phyloP scores from a whole-genome alignment of 2,797 vertebrate species.

The Phataginus tricuspis region DNA sequence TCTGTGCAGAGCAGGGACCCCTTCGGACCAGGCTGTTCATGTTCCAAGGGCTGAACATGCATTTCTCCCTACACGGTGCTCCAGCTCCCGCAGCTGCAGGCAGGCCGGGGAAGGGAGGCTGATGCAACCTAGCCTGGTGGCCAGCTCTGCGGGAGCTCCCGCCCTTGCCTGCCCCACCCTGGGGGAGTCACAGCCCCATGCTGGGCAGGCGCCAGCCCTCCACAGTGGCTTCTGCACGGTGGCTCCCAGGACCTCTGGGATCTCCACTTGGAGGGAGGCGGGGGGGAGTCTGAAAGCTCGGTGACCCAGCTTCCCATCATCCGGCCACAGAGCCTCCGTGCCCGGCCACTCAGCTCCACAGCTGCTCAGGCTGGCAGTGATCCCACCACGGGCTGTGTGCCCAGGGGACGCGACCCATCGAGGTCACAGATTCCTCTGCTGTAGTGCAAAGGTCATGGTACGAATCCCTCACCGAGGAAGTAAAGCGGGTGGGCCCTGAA shows the following conservation, averaged over 20 bases:
- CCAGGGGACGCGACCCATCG: background rate
- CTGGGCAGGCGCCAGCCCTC: fast-evolving
- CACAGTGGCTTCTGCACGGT: fast-evolving
- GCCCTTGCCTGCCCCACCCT: fast-evolving
- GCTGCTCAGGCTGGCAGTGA: background rate
- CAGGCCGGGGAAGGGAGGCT: background rate
- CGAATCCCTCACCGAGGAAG: fast-evolving
- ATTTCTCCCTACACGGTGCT: fast-evolving
- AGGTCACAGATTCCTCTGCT: background rate
- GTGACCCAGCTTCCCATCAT: background rate
- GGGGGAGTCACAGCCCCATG: fast-evolving
- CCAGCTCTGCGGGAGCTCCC: fast-evolving
- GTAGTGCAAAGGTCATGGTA: fast-evolving
- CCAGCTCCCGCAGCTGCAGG: background rate
- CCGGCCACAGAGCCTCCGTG: fast-evolving
- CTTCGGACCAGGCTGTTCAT: fast-evolving
- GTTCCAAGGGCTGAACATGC: fast-evolving
- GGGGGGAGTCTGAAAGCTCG: background rate
- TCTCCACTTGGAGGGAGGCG: background rate
- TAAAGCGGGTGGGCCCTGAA: fast-evolving
- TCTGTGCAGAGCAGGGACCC: fast-evolving
- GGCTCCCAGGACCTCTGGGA: fast-evolving
- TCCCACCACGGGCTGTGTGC: background rate
- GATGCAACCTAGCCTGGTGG: background rate
- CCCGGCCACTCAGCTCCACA: fast-evolving